Evolutionary conservation across 2,888 invertebrate species (phyloP), one percentile per base, ranked within the genome.

Genomic region (Cheilosia soror): DNA sequence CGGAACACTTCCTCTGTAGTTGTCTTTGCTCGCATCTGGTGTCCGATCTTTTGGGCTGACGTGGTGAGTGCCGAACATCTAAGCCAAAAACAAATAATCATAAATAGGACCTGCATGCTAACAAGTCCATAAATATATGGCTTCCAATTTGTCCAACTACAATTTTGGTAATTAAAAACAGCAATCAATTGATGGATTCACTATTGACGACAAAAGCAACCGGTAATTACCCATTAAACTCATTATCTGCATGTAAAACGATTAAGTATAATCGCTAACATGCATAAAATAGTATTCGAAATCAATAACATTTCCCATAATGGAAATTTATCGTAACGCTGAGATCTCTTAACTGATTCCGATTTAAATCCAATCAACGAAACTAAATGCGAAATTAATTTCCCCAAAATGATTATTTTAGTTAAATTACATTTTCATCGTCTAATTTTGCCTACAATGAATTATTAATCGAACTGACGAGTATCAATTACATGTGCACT

Each of bases 371-470:
- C 81, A 86, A 86, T 81, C 81, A 82, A 73, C 73, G 42, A 76
- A 81, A 86, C 86, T 77, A 86, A 86, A 86, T 79, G 81, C 62
- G 78, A 87, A 78, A 75, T 83, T 87, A 87, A 83, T 87, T 79
- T 83, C 71, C 78, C 37, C 65, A 78, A 71, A 79, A 83, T 79
- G 78, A 83, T 87, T 79, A 83, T 62, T 83, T 87, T 83, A 79
- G 83, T 83, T 83, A 76, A 87, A 83, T 87, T 75, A 87, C 79
- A 83, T 87, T 87, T 87, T 77, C 82, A 86, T 85, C 78, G 81
- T 85, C 81, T 81, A 81, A 85, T 81, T 85, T 85, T 77, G 40
- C 72, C 72, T 63, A 40, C 71, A 5, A 58, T 81, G 72, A 85
- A 85, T 85, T 77, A 85, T 85, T 85, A 85, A 85, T 72, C 72